Conservation (phyloP, 1,140 invertebrate genomes). For the Portunus trituberculatus region DNA sequence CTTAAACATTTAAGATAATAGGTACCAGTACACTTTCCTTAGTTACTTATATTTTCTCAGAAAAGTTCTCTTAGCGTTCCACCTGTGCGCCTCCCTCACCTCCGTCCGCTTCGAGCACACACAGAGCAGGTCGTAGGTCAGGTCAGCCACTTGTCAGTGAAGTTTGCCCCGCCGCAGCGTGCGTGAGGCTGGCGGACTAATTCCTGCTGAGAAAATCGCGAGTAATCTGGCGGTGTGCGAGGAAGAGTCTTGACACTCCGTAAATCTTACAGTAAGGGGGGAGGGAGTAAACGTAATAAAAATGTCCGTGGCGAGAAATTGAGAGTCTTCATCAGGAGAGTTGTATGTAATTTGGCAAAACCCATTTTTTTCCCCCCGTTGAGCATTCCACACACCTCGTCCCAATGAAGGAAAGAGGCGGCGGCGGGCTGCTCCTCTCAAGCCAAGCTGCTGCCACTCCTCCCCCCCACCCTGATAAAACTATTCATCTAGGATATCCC, state of each 20-base stretch:
- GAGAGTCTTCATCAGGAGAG: conserved; percentile 5
- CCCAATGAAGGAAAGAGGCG: not conserved
- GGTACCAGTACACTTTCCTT: too few relatives aligned
- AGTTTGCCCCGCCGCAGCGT: not conserved
- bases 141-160: too few relatives aligned
- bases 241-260: conserved; percentile 18
- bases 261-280: not conserved
- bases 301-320: conserved; percentile 13
- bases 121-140: too few relatives aligned
- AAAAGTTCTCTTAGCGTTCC: too few relatives aligned
- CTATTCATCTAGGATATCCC: not conserved
- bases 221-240: conserved; percentile 8
- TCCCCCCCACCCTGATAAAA: not conserved
- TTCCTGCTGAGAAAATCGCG: conserved; percentile 1
- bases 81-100: too few relatives aligned
- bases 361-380: not conserved
- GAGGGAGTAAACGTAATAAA: not conserved
- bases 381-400: conserved; percentile 7
- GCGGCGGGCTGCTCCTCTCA: not conserved
- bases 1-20: too few relatives aligned
- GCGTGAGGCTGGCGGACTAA: not conserved
- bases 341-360: conserved; percentile 15
- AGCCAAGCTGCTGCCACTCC: too few relatives aligned
- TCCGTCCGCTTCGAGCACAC: too few relatives aligned
- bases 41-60: too few relatives aligned